Evolutionary conservation across 2,797 vertebrate species (phyloP).

Genomic region (Propithecus perrieri): DNA sequence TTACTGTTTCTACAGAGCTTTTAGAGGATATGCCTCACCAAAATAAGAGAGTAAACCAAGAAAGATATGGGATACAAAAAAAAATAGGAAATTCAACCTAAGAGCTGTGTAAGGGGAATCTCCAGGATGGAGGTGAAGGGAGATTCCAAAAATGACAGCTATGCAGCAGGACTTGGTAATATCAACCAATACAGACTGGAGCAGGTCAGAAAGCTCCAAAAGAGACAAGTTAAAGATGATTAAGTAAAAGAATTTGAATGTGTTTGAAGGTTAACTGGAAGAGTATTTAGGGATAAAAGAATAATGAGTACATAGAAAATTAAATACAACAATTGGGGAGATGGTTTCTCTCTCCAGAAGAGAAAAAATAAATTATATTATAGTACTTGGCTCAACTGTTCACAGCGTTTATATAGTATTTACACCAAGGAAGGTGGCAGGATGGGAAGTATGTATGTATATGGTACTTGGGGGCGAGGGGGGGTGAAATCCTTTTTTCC

Average conservation of each 20-base stretch:
- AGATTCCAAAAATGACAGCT: background rate
- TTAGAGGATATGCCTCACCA: background rate
- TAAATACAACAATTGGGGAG: background rate
- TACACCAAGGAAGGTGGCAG: background rate
- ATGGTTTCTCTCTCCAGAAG: background rate
- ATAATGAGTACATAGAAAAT: background rate
- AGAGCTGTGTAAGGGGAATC: background rate
- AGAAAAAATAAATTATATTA: background rate
- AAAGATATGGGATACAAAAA: background rate
- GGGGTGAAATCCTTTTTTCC: background rate
- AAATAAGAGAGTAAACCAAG: background rate
- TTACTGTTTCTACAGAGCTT: background rate
- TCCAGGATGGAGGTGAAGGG: background rate
- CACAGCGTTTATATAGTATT: background rate
- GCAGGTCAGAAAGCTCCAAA: background rate
- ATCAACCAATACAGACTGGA: background rate
- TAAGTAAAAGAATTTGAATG: background rate
- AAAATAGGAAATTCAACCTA: background rate
- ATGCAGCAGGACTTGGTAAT: background rate
- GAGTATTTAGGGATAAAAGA: background rate
- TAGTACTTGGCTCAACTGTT: background rate
- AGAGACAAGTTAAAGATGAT: background rate
- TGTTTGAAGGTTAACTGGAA: background rate
- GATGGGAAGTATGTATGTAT: background rate
- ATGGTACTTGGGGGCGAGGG: background rate